Base-by-base conservation (phyloP, 2,797 vertebrate genomes). In the Lateolabrax maculatus region DNA sequence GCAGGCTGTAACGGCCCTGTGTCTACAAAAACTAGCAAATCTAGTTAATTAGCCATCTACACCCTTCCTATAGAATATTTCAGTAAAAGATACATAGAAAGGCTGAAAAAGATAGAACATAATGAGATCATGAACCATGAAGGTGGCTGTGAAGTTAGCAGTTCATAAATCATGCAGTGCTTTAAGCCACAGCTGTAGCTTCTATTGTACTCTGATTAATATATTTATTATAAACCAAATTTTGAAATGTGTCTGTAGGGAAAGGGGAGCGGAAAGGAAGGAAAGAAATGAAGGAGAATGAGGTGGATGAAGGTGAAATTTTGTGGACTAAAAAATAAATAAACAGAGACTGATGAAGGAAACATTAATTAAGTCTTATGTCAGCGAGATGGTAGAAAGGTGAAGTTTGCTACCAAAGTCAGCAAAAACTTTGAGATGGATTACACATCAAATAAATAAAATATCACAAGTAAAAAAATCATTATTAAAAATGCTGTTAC, bases 341-440 rank as follows among this genome's bases (percentile, higher is more conserved):
- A 67, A 84, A 74, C 71, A 39, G 69, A 83, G 64, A 70, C 52
- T 67, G 73, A 81, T 82, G 68, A 77, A 78, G 36, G 71, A 71
- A 78, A 88, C 82, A 76, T 89, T 91, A 87, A 92, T 92, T 87
- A 78, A 86, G 81, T 79, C 71, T 81, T 79, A 43, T 84, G 80
- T 84, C 81, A 72, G 70, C 9, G 56, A 65, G 71, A 43, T 67
- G 72, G 46, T 46, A 21, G 34, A 64, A 64, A 70, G 43, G 64
- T 55, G 69, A 36, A n/a, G 46, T 43, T 56, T 11, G 3, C 70
- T 70, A 61, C 71, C 64, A 75, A 63, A 72, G 61, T 53, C 58
- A 69, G 46, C 37, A 71, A 64, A 65, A 81, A 76, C 71, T 84
- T 48, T 44, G 23, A 67, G 58, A 79, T 62, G 53, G 60, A 83